Conservation (phyloP, 2,888 invertebrate genomes). For the Sympetrum striolatum region DNA sequence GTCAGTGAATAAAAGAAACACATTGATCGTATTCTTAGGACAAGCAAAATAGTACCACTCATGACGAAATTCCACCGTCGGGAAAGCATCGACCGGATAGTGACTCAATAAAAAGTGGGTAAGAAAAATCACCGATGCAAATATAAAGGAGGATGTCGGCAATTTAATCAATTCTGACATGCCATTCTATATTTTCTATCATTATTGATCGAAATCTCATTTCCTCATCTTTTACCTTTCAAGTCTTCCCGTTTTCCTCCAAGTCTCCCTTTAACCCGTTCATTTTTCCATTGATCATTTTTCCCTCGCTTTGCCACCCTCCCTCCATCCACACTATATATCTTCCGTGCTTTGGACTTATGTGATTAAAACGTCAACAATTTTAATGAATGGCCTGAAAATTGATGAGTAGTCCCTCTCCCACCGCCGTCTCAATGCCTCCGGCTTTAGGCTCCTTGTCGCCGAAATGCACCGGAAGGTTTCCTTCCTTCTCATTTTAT, state of each 20-base stretch:
- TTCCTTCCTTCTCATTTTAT: neutral
- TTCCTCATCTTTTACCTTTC: neutral
- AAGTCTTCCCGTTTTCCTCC: neutral
- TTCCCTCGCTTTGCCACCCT: neutral
- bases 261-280: neutral
- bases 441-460: neutral
- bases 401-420: slow-evolving; percentile 10
- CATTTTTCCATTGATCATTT: neutral
- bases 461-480: neutral
- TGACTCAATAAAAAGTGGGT: no score
- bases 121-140: no score
- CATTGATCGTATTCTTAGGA: no score
- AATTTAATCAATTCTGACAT: no score
- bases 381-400: slow-evolving; percentile 41
- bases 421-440: neutral
- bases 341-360: neutral
- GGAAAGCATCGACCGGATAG: no score
- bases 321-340: neutral
- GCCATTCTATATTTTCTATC: neutral
- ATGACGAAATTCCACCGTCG: no score
- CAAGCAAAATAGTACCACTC: no score
- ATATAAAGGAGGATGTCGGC: no score
- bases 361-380: slow-evolving; percentile 41
- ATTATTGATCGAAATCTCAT: neutral
- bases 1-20: no score